Conservation (phyloP, 1,140 invertebrate species). For the Euglossa dilemma region DNA sequence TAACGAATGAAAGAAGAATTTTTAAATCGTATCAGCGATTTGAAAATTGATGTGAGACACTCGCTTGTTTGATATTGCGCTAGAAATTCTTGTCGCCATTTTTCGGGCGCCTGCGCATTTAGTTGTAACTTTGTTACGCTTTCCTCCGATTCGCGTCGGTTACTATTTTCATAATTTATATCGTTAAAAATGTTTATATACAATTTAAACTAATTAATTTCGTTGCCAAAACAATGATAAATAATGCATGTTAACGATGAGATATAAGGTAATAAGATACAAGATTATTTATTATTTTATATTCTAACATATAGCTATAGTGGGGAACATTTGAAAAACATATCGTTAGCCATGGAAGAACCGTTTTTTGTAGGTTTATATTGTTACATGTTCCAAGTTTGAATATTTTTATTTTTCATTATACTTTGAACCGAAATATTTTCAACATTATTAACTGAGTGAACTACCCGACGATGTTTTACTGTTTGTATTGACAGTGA, state of each 20-base stretch:
- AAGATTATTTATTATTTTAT: neutral
- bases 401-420: neutral
- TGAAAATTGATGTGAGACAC: constrained; percentile 11
- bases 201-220: neutral
- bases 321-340: neutral
- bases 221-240: no score
- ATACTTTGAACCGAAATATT: neutral
- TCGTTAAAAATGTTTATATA: neutral
- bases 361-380: no score
- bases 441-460: neutral
- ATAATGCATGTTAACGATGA: no score
- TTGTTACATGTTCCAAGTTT: neutral
- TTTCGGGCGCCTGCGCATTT: constrained; percentile 4
- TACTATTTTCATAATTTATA: neutral
- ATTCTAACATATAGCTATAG: neutral
- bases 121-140: neutral
- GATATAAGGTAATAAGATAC: neutral
- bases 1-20: neutral
- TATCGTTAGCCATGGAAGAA: neutral
- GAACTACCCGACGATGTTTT: constrained; percentile 4
- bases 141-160: neutral
- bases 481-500: constrained; percentile 30
- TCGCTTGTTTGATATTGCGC: constrained; percentile 35
- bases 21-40: neutral
- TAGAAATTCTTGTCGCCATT: constrained; percentile 3